Evolutionary conservation across 2,888 invertebrate genomes (phyloP).

Genomic region (Drosophila falleni): DNA sequence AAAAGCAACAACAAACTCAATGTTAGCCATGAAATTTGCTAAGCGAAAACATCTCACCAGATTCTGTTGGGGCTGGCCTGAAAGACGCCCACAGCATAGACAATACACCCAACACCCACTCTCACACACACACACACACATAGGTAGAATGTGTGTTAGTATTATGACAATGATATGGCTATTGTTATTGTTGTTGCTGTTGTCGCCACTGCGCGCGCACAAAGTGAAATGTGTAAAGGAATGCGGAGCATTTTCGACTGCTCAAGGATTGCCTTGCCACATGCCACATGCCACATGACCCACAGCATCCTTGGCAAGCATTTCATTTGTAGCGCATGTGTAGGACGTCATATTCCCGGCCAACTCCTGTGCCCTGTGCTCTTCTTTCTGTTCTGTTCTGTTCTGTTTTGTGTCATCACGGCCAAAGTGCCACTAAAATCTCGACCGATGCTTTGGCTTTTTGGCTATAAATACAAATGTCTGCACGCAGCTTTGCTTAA

Average conservation of each 20-base stretch:
- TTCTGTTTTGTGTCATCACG: conserved; percentile 47
- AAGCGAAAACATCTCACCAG: conserved; percentile 74
- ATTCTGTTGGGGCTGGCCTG: conserved; percentile 61
- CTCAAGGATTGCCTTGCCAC: conserved; percentile 33
- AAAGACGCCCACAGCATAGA: conserved; percentile 55
- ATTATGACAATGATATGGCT: conserved; percentile 73
- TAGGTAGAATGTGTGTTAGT: conserved; percentile 40
- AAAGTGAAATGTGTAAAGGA: conserved; percentile 53
- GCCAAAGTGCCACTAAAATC: conserved; percentile 72
- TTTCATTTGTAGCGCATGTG: conserved; percentile 64
- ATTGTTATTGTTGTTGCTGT: conserved; percentile 33
- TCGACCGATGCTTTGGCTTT: conserved; percentile 58
- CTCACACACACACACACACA: conserved; percentile 18
- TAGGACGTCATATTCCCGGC: conserved; percentile 66
- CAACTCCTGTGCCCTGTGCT: conserved; percentile 2
- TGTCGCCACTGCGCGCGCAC: conserved; percentile 73
- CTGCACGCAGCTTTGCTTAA: conserved; percentile 81
- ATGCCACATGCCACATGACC: conserved; percentile 5
- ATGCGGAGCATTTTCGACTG: conserved; percentile 70
- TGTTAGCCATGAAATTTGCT: conserved; percentile 75
- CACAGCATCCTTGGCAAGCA: conserved; percentile 18
- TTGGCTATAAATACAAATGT: conserved; percentile 84
- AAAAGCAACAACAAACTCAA: conserved; percentile 49
- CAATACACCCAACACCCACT: conserved; percentile 29
- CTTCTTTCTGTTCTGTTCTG: neutral